phyloP scores from a whole-genome alignment of 2,888 invertebrate species.

The Lamellibrachia columna region DNA sequence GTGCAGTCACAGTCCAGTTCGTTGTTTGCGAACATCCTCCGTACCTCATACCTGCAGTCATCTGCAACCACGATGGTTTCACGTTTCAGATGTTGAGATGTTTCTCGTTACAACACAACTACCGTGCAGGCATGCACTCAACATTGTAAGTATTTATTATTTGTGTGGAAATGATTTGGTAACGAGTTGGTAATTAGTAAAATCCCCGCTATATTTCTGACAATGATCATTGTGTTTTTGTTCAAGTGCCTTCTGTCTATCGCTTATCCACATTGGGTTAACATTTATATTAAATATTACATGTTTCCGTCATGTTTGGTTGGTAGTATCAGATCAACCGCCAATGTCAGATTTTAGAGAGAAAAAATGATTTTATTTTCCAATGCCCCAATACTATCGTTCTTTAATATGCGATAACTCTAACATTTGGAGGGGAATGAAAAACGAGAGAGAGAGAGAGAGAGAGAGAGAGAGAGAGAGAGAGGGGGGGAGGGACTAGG shows the following conservation, averaged over 20 bases:
- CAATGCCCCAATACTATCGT: too few relatives aligned
- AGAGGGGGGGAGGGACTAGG: too few relatives aligned
- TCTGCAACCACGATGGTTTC: not conserved
- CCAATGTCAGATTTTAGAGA: too few relatives aligned
- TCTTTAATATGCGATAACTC: too few relatives aligned
- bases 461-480: too few relatives aligned
- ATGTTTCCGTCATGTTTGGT: too few relatives aligned
- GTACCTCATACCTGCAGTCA: constrained; percentile 22
- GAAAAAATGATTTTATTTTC: too few relatives aligned
- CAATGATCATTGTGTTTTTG: not conserved
- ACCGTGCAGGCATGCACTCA: not conserved
- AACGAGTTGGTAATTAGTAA: not conserved
- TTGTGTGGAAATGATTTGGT: not conserved
- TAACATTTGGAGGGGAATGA: too few relatives aligned
- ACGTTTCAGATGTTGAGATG: not conserved
- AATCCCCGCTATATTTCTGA: not conserved
- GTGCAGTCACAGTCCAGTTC: constrained; percentile 25
- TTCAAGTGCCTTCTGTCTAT: not conserved
- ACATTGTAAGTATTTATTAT: not conserved
- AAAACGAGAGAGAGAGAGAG: too few relatives aligned
- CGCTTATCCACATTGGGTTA: too few relatives aligned
- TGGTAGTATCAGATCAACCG: too few relatives aligned
- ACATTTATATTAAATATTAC: too few relatives aligned
- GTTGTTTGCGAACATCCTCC: constrained; percentile 9
- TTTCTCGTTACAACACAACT: not conserved